Conservation (phyloP, 2,113 vertebrate genomes). For the Embiotoca jacksoni region DNA sequence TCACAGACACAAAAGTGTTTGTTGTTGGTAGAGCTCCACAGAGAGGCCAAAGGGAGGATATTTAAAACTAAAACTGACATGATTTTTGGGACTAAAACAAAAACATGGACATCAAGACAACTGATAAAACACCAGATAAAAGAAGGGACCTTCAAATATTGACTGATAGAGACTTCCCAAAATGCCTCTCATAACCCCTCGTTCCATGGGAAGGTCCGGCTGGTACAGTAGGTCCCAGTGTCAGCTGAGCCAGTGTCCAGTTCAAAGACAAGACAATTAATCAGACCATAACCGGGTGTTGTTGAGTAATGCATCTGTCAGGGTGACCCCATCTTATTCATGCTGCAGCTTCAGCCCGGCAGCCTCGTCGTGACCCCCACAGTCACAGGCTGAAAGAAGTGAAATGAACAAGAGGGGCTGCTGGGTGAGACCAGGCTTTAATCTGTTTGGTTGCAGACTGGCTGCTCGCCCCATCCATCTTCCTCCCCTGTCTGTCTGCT, state of each 20-base stretch:
- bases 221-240: background rate
- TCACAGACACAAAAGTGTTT: too few relatives aligned
- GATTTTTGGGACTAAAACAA: too few relatives aligned
- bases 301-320: conserved; percentile 19
- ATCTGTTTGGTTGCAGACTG: conserved; percentile 60
- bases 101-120: too few relatives aligned
- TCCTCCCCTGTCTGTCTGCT: conserved; percentile 47
- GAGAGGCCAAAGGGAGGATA: too few relatives aligned
- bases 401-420: conserved; percentile 47
- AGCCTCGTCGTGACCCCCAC: conserved; percentile 43
- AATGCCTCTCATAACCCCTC: background rate
- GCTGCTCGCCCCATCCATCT: conserved; percentile 46
- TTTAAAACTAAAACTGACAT: too few relatives aligned
- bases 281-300: conserved; percentile 16
- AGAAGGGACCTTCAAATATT: too few relatives aligned
- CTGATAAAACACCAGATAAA: too few relatives aligned
- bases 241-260: conserved; percentile 16
- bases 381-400: conserved; percentile 33
- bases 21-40: too few relatives aligned
- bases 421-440: conserved; percentile 46
- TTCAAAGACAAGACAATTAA: conserved; percentile 30
- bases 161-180: background rate
- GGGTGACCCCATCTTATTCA: conserved; percentile 39
- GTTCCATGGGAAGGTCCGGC: background rate
- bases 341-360: conserved; percentile 22